Evolutionary conservation across 2,888 invertebrate species (phyloP).

Genomic region (Eupithecia vulgata): DNA sequence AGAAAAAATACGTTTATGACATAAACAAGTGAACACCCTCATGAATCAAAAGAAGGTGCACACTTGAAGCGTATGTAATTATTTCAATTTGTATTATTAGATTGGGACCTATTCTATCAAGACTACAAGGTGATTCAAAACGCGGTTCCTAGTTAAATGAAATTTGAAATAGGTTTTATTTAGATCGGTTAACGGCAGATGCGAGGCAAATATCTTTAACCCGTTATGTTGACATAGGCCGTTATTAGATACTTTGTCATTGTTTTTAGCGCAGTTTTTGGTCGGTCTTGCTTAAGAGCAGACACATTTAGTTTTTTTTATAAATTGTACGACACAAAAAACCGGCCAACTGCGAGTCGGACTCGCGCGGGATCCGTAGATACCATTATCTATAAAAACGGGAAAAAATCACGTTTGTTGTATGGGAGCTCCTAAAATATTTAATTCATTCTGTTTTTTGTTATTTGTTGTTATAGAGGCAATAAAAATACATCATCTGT

Average conservation of each 20-base stretch:
- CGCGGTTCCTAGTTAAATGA: background rate
- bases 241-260: slow-evolving; percentile 16
- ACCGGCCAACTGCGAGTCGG: too few species aligned
- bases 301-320: background rate
- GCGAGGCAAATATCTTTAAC: slow-evolving; percentile 27
- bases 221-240: slow-evolving; percentile 38
- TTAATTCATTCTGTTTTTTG: too few species aligned
- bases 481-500: too few species aligned
- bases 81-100: background rate
- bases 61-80: background rate
- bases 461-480: too few species aligned
- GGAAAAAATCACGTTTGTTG: too few species aligned
- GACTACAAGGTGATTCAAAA: background rate
- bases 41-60: background rate
- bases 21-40: background rate
- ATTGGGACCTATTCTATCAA: background rate
- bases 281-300: background rate
- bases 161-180: slow-evolving; percentile 23
- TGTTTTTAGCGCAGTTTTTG: background rate
- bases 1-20: background rate
- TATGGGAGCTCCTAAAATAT: too few species aligned
- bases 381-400: too few species aligned
- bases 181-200: slow-evolving; percentile 36
- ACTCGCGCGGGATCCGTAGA: too few species aligned
- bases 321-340: too few species aligned